Percentiles rank a stretch among this genome's conserved stretches.
phyloP scores from a whole-genome alignment of 1,140 invertebrate genomes.

The Drosophila serrata region DNA sequence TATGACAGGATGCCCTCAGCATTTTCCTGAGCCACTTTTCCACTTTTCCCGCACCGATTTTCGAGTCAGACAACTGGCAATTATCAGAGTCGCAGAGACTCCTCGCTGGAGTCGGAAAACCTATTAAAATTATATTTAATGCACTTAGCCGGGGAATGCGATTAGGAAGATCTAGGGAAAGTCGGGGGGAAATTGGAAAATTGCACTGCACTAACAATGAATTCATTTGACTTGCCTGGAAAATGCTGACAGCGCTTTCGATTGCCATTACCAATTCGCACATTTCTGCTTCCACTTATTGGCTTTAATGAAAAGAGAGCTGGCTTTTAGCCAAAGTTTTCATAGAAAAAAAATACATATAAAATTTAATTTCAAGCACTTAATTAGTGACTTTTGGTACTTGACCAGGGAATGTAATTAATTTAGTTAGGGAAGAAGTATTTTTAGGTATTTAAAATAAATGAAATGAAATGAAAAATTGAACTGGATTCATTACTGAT shows the following conservation, averaged over 20 bases:
- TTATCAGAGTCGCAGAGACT: constrained; percentile 23
- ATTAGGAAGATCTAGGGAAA: constrained; percentile 21
- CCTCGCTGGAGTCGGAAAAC: constrained; percentile 7
- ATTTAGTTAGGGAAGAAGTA: no score
- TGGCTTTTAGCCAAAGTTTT: not conserved
- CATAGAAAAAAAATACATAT: not conserved
- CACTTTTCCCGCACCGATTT: constrained; percentile 34
- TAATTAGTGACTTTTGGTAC: not conserved
- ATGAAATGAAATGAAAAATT: no score
- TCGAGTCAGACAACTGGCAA: constrained; percentile 27
- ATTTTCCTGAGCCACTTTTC: constrained; percentile 4
- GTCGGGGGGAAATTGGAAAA: constrained; percentile 15
- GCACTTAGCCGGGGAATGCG: constrained; percentile 37
- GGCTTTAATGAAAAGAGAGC: not conserved
- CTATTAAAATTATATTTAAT: constrained; percentile 54
- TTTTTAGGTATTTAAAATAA: not conserved
- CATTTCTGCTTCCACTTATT: not conserved
- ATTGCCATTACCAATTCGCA: constrained; percentile 1
- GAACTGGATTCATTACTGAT: no score
- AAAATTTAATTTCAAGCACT: not conserved
- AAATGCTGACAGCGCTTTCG: not conserved
- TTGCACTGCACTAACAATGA: constrained; percentile 23
- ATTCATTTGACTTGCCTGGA: constrained; percentile 13
- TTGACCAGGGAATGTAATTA: not conserved
- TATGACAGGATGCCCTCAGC: constrained; percentile 19